A percentile compares a stretch with the other conserved stretches of the same genome.
phyloP scores from a whole-genome alignment of 2,113 vertebrate species.

The Lichenostomus cassidix region DNA sequence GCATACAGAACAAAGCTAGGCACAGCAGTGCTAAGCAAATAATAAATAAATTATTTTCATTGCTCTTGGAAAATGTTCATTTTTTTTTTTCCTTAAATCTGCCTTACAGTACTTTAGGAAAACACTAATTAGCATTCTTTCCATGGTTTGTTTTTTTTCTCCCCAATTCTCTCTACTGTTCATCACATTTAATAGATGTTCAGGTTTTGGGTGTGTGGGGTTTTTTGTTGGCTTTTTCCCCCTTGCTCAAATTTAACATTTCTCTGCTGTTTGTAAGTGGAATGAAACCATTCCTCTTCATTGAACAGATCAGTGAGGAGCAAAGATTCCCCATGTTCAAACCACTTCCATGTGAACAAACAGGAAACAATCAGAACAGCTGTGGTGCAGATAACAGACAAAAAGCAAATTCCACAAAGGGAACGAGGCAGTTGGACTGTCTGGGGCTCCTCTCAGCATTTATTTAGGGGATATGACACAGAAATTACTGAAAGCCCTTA shows the following conservation, averaged over 20 bases:
- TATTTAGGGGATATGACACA: neutral
- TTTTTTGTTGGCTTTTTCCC: neutral
- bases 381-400: neutral
- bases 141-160: neutral
- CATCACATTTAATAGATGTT: neutral
- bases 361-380: neutral
- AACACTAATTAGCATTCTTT: neutral
- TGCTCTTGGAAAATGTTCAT: neutral
- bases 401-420: neutral
- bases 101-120: neutral
- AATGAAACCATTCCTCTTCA: neutral
- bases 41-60: conserved; percentile 37
- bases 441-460: neutral
- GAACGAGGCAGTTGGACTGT: neutral
- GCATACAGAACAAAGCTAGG: conserved; percentile 29
- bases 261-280: neutral
- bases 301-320: neutral
- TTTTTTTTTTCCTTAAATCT: neutral
- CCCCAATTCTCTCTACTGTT: neutral
- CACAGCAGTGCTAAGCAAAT: conserved; percentile 4
- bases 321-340: neutral
- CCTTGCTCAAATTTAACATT: neutral
- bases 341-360: neutral
- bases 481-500: neutral
- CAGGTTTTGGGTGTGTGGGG: too few species aligned